Evolutionary conservation across 2,797 vertebrate species (phyloP).

Genomic region (Atherinosoma microstoma): DNA sequence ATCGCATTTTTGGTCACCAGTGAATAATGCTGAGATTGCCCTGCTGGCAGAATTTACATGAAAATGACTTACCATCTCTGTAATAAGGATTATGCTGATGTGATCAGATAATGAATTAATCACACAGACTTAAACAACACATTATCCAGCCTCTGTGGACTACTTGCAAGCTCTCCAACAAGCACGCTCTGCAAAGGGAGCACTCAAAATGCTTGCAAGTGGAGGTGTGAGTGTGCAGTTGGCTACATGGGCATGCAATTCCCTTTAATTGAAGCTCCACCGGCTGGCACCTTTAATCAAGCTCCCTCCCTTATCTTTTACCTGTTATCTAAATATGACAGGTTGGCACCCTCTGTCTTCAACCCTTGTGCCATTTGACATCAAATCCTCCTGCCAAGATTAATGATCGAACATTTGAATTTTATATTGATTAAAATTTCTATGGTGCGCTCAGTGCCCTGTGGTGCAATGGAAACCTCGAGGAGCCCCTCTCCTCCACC

Average conservation of each 20-base stretch:
- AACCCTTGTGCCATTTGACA: constrained; percentile 55
- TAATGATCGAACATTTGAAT: constrained; percentile 70
- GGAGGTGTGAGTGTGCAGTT: constrained; percentile 44
- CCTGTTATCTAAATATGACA: constrained; percentile 55
- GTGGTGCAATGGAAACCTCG: constrained; percentile 37
- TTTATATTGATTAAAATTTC: constrained; percentile 73
- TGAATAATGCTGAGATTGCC: constrained; percentile 40
- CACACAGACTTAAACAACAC: constrained; percentile 42
- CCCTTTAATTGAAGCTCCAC: constrained; percentile 58
- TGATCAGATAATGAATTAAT: constrained; percentile 68
- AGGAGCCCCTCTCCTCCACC: constrained; percentile 42
- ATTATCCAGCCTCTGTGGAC: constrained; percentile 49
- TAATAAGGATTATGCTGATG: constrained; percentile 52
- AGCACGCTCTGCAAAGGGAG: constrained; percentile 29
- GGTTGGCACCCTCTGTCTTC: constrained; percentile 56
- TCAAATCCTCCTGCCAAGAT: constrained; percentile 63
- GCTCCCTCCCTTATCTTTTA: constrained; percentile 59
- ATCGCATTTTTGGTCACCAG: constrained; percentile 47
- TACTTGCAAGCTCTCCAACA: constrained; percentile 39
- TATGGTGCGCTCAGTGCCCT: constrained; percentile 35
- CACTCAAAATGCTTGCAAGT: constrained; percentile 32
- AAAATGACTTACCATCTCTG: constrained; percentile 52
- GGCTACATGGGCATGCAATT: constrained; percentile 45
- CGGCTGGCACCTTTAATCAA: constrained; percentile 61
- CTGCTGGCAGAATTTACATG: constrained; percentile 34